Evolutionary conservation across 1,140 invertebrate genomes (phyloP).

Genomic region (Dermatophagoides farinae): DNA sequence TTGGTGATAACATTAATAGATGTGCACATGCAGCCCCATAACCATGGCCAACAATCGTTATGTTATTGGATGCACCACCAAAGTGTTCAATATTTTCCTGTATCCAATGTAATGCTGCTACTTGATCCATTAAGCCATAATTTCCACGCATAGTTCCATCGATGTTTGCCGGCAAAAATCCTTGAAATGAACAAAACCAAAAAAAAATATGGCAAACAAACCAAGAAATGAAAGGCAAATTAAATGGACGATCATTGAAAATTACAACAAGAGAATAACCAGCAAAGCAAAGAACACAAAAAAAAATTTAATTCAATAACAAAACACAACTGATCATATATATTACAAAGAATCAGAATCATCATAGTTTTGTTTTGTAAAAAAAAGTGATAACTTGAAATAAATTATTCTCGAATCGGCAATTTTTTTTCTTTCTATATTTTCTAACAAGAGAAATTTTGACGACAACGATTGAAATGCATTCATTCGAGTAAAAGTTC

Average conservation of each 20-base stretch:
- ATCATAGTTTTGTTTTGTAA: too few relatives aligned
- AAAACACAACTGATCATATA: too few relatives aligned
- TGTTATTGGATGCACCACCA: constrained; percentile 70
- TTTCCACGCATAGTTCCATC: constrained; percentile 40
- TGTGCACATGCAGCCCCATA: constrained; percentile 85
- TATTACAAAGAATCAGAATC: too few relatives aligned
- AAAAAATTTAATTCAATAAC: too few relatives aligned
- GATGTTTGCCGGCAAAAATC: constrained; percentile 19
- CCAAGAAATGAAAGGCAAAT: not conserved
- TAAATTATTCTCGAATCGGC: too few relatives aligned
- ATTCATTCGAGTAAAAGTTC: too few relatives aligned
- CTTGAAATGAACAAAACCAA: constrained; percentile 11
- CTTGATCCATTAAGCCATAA: constrained; percentile 85
- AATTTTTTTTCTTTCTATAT: too few relatives aligned
- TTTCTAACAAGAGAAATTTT: too few relatives aligned
- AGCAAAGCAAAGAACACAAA: too few relatives aligned
- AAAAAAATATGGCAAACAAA: not conserved
- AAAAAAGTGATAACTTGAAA: too few relatives aligned
- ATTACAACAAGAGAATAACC: too few relatives aligned
- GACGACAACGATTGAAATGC: too few relatives aligned
- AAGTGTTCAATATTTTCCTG: constrained; percentile 81
- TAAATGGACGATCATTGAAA: not conserved
- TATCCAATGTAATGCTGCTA: constrained; percentile 76
- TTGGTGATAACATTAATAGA: constrained; percentile 72
- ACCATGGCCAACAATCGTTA: constrained; percentile 85